Base-by-base conservation (phyloP, 2,888 invertebrate species). In the Drosophila pegasa region DNA sequence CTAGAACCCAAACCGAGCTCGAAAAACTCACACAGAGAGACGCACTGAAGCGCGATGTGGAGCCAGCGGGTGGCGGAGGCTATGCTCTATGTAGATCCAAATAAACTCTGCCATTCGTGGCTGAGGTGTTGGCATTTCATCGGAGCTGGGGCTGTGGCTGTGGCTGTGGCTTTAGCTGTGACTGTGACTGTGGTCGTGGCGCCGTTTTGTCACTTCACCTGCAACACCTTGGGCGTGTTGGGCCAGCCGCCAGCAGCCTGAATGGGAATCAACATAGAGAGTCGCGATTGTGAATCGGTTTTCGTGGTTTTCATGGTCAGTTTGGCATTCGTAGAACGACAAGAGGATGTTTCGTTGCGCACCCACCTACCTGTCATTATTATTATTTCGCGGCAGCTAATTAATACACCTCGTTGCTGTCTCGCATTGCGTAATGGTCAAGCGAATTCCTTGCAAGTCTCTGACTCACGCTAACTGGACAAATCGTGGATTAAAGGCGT, bases 201-300 rank as follows among this genome's bases (percentile, higher is more conserved):
- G 68, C 54, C 76, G 67, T 82, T 85, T 89, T 89, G 88, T 89
- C 85, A 85, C 89, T 86, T 77, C 63, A 80, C 70, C 87, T 87
- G 87, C 74, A 75, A 78, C 82, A 67, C 79, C 79, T 83, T 87
- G 68, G 67, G 50, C 52, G 64, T 62, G n/a, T n/a, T n/a, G 65
- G 57, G 45, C 47, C 71, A 50, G 50, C 18, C 51, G 57, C 58
- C 48, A 51, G 29, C 8, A 7, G 45, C 22, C 50, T 33, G 50
- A 33, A 20, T 54, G 31, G 20, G 20, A 40, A 48, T 43, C 55
- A 20, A 29, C 9, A 18, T 31, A 47, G 41, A 35, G 41, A 35
- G 47, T 45, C 25, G 65, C 16, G 7, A 14, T 18, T 40, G n/a
- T 35, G 43, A 66, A 25, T 37, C 40, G 27, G 47, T 38, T 75